Evolutionary conservation across 2,888 invertebrate species (phyloP), one percentile per base, ranked within the genome.

Genomic region (Sycophila texana): DNA sequence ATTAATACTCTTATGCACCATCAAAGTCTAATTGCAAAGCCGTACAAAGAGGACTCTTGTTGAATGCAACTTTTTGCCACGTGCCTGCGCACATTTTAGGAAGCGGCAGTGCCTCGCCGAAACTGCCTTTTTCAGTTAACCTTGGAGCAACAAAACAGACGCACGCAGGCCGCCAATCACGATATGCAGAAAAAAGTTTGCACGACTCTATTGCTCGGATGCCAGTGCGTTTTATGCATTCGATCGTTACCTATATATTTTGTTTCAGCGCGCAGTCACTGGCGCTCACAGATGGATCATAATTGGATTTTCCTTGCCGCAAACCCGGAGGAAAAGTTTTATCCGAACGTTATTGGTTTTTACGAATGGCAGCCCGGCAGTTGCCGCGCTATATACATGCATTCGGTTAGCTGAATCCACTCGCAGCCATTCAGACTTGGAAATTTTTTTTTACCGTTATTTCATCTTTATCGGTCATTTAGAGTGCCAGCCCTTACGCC

Each of bases 331-430:
- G 39, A 39, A 79, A 79, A 79, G 76, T 81, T 78, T 79, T 68
- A 74, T 77, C 61, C 81, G 68, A 70, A 73, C 76, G 81, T 77
- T 81, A 81, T 81, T 79, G 81, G 81, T 58, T 81, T 81, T 81
- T 70, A 72, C 80, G 65, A 74, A 75, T 76, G 57, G 76, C 66
- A 63, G 73, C 30, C 61, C n/a, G 39, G n/a, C 16, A 53, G 53
- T 39, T n/a, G 53, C 53, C 66, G 51, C 58, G 74, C 66, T 72
- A 73, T 73, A 73, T 61, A 39, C 55, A 39, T 39, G 39, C 39
- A 5, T 39, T 39, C 39, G 39, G 39, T 39, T 39, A 39, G 39
- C 39, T 39, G 39, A 1, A 26, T 26, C 22, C 4, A n/a, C 55
- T 1, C 63, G 49, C 57, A 63, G 58, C 74, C 63, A 53, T 66